phyloP scores from a whole-genome alignment of 92 coral and sea anemone species.

The Epizoanthus ramosus region DNA sequence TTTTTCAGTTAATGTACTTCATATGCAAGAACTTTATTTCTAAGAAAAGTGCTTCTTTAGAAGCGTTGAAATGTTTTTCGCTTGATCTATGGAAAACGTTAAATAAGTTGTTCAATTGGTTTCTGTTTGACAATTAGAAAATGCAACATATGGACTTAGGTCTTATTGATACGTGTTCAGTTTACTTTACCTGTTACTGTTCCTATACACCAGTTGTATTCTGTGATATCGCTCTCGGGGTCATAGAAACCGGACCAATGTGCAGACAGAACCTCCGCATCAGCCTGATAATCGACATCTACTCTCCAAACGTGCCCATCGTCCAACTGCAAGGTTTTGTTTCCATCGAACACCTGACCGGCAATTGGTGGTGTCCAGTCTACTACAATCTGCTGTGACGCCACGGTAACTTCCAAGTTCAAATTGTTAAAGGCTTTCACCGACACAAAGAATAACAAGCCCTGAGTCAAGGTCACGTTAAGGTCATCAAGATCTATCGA shows the following conservation, averaged over 20 bases:
- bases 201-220: conserved; percentile 85
- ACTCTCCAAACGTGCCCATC: conserved; percentile 17
- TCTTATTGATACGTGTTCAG: neutral
- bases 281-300: conserved; percentile 69
- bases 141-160: neutral
- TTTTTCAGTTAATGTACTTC: too few relatives aligned
- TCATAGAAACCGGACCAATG: conserved; percentile 83
- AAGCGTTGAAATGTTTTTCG: too few relatives aligned
- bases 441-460: conserved; percentile 64
- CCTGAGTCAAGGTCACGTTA: conserved; percentile 71
- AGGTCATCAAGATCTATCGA: conserved; percentile 74
- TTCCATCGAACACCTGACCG: conserved; percentile 79
- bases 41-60: too few relatives aligned
- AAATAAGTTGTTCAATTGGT: too few relatives aligned
- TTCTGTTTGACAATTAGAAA: too few relatives aligned
- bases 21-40: too few relatives aligned
- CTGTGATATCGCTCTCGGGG: conserved; percentile 76
- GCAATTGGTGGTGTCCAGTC: conserved; percentile 82
- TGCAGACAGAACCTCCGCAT: conserved; percentile 49
- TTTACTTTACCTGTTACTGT: conserved; percentile 63
- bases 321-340: conserved; percentile 49
- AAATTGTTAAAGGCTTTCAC: conserved; percentile 74
- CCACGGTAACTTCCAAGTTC: conserved; percentile 66
- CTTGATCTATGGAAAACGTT: too few relatives aligned
- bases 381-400: conserved; percentile 80